Percentiles rank a stretch among this genome's conserved stretches.
These are phyloP conservation scores for Euleptes europaea DNA, from an alignment of 2,113 vertebrate species.

Conservation along the genomic window DNA sequence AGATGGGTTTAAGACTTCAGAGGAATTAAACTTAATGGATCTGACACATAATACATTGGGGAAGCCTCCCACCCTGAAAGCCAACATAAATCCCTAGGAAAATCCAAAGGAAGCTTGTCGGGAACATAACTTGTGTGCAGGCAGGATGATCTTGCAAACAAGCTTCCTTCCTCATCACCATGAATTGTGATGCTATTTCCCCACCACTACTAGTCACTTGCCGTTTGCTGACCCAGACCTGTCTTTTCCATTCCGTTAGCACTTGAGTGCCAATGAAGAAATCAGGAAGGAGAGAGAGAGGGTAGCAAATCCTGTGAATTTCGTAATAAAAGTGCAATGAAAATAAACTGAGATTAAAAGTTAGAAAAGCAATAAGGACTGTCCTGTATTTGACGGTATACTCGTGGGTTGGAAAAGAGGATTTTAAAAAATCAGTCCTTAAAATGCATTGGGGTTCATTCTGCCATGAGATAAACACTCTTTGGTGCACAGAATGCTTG, in stretches of 20 bases:
- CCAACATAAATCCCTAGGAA: slow-evolving; percentile 2
- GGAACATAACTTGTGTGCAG: background rate
- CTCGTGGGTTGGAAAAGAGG: background rate
- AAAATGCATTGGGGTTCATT: no score
- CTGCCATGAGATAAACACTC: background rate
- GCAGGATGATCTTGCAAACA: slow-evolving; percentile 15
- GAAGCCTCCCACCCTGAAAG: slow-evolving; percentile 12
- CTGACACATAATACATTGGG: slow-evolving; percentile 18
- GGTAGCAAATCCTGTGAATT: background rate
- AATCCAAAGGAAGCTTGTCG: background rate
- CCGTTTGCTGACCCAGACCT: background rate
- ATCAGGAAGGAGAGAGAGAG: background rate
- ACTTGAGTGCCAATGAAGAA: background rate
- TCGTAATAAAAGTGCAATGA: background rate
- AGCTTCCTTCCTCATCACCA: slow-evolving; percentile 7
- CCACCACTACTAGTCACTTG: background rate
- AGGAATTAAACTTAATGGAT: slow-evolving; percentile 37
- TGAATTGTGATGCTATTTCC: background rate
- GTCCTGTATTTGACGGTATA: background rate
- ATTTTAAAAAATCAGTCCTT: background rate
- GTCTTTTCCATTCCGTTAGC: slow-evolving; percentile 9
- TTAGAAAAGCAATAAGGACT: background rate
- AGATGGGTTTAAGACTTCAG: slow-evolving; percentile 43
- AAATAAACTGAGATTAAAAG: background rate
- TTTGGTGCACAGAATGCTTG: background rate